Evolutionary conservation across 2,888 invertebrate species (phyloP).

Genomic region (Rugalucina vietnamica): DNA sequence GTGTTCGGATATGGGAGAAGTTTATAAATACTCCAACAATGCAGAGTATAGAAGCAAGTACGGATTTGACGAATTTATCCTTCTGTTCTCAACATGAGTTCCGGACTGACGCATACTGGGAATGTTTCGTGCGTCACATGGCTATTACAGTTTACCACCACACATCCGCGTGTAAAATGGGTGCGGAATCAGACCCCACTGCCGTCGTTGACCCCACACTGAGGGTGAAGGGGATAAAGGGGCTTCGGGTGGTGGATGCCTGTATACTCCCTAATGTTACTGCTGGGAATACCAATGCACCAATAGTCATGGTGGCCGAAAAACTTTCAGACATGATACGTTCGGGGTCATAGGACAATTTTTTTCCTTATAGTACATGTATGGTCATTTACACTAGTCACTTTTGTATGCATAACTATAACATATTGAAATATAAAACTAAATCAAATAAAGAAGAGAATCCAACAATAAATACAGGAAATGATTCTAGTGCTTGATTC

Average conservation of each 20-base stretch:
- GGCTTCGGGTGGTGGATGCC: constrained; percentile 45
- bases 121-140: constrained; percentile 46
- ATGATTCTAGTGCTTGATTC: no score
- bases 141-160: constrained; percentile 85
- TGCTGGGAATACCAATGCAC: constrained; percentile 46
- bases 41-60: not conserved
- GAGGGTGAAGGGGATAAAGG: constrained; percentile 47
- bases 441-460: no score
- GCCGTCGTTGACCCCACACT: constrained; percentile 88
- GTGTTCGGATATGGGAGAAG: constrained; percentile 6
- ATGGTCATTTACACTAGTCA: no score
- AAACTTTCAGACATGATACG: constrained; percentile 47
- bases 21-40: not conserved
- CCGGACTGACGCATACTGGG: constrained; percentile 12
- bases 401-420: no score
- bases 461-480: no score
- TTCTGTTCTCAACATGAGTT: constrained; percentile 4
- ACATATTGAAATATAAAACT: no score
- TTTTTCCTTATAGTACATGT: no score
- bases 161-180: constrained; percentile 91
- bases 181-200: constrained; percentile 82
- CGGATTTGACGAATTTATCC: not conserved
- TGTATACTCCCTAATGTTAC: constrained; percentile 42
- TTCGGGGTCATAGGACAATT: not conserved
- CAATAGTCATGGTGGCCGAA: constrained; percentile 47